Evolutionary conservation across 1,140 invertebrate species (phyloP).

Genomic region (Schlechtendalia chinensis): DNA sequence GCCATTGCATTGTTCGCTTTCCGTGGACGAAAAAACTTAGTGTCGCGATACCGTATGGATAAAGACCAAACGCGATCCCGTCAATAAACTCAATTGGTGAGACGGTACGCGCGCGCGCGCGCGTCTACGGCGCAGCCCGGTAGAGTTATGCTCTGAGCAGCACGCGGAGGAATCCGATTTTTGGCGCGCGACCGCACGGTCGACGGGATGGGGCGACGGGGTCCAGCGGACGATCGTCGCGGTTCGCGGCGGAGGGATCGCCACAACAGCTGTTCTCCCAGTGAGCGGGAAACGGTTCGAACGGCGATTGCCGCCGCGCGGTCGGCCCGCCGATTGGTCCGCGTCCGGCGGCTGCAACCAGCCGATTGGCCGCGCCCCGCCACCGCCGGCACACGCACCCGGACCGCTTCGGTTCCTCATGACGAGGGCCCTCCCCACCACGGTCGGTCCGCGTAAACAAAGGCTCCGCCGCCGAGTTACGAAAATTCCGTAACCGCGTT

Average conservation of each 20-base stretch:
- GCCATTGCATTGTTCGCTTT: too few relatives aligned
- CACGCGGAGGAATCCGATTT: constrained; percentile 41
- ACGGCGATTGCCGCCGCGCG: constrained; percentile 32
- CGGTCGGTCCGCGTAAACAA: constrained; percentile 36
- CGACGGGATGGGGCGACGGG: not conserved
- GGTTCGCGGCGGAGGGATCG: not conserved
- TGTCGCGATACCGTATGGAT: too few relatives aligned
- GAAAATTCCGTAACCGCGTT: not conserved
- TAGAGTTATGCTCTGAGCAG: not conserved
- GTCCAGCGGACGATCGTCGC: not conserved
- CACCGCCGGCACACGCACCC: constrained; percentile 34
- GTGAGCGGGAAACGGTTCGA: constrained; percentile 44
- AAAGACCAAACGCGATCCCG: not conserved
- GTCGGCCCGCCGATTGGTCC: not conserved
- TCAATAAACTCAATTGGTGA: not conserved
- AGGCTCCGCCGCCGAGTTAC: constrained; percentile 34
- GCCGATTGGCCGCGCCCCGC: constrained; percentile 22
- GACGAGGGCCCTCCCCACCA: not conserved
- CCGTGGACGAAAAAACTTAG: too few relatives aligned
- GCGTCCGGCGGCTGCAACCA: constrained; percentile 8
- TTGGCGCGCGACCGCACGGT: constrained; percentile 13
- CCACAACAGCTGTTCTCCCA: constrained; percentile 27
- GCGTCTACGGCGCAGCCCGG: not conserved
- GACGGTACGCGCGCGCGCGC: not conserved
- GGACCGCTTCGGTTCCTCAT: constrained; percentile 22